These are phyloP conservation scores for Stictonetta naevosa DNA, from an alignment of 2,113 vertebrate species.

Conservation along the genomic window DNA sequence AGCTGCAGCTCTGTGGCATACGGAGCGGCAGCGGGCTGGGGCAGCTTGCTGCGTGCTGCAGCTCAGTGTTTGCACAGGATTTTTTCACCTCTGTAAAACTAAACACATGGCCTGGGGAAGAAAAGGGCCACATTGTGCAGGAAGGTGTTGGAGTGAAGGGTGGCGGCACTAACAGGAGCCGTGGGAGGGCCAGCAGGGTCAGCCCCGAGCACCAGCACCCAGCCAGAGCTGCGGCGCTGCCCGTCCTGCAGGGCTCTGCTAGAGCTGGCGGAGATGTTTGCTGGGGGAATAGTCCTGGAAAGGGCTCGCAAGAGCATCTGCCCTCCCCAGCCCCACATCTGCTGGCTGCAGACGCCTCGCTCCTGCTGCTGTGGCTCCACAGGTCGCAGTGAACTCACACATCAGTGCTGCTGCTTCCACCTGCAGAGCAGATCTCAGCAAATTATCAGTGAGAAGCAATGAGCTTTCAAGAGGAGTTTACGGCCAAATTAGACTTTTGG, in stretches of 20 bases:
- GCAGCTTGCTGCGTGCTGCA: background rate
- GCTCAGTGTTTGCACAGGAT: rapidly evolving
- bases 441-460: rapidly evolving
- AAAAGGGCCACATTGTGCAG: rapidly evolving
- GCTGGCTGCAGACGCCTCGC: too few relatives aligned
- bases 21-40: background rate
- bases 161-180: background rate
- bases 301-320: background rate
- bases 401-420: rapidly evolving
- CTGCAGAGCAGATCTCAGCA: background rate
- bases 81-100: background rate
- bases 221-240: rapidly evolving
- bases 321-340: background rate
- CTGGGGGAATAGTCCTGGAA: too few relatives aligned
- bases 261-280: background rate
- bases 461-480: background rate
- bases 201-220: background rate
- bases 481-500: background rate
- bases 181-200: background rate
- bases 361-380: rapidly evolving
- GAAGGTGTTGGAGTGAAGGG: rapidly evolving
- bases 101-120: rapidly evolving
- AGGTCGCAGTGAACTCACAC: rapidly evolving
- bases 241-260: background rate
- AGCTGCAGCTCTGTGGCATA: background rate